Evolutionary conservation across 2,888 invertebrate genomes (phyloP).

Genomic region (Panopea generosa): DNA sequence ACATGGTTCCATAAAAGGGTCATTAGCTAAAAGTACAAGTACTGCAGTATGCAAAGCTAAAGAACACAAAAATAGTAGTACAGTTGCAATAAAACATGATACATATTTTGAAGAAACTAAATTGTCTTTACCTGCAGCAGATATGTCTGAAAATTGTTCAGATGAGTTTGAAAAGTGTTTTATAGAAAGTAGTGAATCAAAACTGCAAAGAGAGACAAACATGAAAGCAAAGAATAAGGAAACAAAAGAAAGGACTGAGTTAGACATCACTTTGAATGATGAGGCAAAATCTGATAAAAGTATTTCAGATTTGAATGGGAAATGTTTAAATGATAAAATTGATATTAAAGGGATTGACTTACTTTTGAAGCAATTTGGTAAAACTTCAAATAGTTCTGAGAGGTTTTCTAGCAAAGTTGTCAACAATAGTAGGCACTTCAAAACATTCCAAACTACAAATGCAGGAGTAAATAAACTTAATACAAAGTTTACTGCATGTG

Average conservation of each 20-base stretch:
- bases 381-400: not conserved
- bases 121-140: too few species aligned
- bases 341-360: not conserved
- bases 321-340: not conserved
- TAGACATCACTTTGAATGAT: not conserved
- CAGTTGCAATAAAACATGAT: too few species aligned
- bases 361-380: constrained; percentile 8
- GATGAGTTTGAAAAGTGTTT: too few species aligned
- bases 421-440: constrained; percentile 15
- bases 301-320: too few species aligned
- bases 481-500: not conserved
- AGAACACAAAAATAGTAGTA: too few species aligned
- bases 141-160: too few species aligned
- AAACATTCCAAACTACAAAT: constrained; percentile 9
- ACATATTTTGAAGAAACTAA: too few species aligned
- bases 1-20: too few species aligned
- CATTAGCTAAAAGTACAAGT: too few species aligned
- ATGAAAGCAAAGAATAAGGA: too few species aligned
- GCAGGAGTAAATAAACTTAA: not conserved
- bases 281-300: not conserved
- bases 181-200: not conserved
- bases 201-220: not conserved
- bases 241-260: too few species aligned
- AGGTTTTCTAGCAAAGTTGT: not conserved
- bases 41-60: too few species aligned